phyloP scores from a whole-genome alignment of 64 coral and sea anemone species.

The Anthopleura sola region DNA sequence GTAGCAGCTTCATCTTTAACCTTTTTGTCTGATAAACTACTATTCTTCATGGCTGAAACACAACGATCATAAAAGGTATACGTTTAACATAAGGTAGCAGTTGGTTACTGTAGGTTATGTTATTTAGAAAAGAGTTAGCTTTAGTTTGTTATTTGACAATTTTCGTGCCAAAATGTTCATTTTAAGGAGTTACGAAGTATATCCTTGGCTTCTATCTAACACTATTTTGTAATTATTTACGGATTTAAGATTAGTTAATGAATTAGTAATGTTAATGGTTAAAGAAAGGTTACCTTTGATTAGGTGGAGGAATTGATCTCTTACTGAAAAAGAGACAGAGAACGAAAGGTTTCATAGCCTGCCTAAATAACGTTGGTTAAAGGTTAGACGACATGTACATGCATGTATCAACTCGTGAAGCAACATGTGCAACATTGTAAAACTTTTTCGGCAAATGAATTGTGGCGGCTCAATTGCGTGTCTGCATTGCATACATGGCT shows the following conservation, averaged over 20 bases:
- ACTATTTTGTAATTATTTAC: too few species aligned
- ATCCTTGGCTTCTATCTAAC: too few species aligned
- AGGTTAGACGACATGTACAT: background rate
- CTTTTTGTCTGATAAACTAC: background rate
- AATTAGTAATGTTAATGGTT: background rate
- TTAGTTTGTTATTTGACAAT: too few species aligned
- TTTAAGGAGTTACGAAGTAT: too few species aligned
- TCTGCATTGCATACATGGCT: too few species aligned
- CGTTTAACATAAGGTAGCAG: too few species aligned
- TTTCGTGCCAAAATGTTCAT: too few species aligned
- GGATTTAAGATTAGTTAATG: background rate
- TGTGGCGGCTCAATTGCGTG: too few species aligned
- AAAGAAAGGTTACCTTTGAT: slow-evolving; percentile 5
- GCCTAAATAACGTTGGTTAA: background rate
- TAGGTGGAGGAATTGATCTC: slow-evolving; percentile 5
- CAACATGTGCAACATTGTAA: background rate
- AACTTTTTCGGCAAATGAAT: too few species aligned
- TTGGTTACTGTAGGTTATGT: too few species aligned
- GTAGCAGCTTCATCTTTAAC: background rate
- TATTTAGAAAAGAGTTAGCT: too few species aligned
- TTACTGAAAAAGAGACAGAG: background rate
- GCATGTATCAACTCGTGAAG: background rate
- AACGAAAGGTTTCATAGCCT: background rate
- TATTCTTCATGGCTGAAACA: background rate
- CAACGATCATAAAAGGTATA: background rate